Base-by-base conservation (phyloP, 2,113 vertebrate species). In the Melanostigma gelatinosum region DNA sequence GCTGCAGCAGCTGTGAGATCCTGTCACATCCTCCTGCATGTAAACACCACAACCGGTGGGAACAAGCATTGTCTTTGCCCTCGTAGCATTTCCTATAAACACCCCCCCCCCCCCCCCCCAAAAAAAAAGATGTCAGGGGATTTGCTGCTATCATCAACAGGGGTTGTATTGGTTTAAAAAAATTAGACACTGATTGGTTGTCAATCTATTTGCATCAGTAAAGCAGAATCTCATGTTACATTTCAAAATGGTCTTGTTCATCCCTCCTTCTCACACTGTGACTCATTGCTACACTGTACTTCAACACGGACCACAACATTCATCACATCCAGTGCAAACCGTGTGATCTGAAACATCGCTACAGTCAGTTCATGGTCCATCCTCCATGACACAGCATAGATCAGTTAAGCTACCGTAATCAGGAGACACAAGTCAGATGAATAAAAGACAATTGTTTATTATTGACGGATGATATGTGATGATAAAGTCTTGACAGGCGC, bases 21-120 rank as follows among this genome's bases (percentile, higher is more conserved):
- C 44, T 82, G 77, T 79, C 71, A 87, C 85, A 85, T 87, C 85
- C 79, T 76, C 50, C 50, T 65, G 44, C 20, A 8, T 79, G 16
- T 57, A 32, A 64, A 66, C 81, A 82, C 70, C 66, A 80, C 42
- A 77, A 84, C 70, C 7, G 36, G 40, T 36, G 38, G 48, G 38
- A 71, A 79, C 46, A 62, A 34, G 66, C 20, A 36, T 42, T 71
- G 7, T 70, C 79, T 79, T 87, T 48, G 4, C 15, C 55, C 68
- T 48, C 60, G 15, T 34, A 80, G 69, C 6, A 62, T 65, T 89
- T 87, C 32, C 69, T 68, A 16, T 46, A 44, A 72, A 72, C 24
- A 24, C 24, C 24, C 24, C 24, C 24, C 24, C 24, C 24, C 24
- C 24, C 24, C 24, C 24, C 24, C 24, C n/a, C n/a, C n/a, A 3